Conservation (phyloP, 2,797 vertebrate genomes). For the Momotus momota region DNA sequence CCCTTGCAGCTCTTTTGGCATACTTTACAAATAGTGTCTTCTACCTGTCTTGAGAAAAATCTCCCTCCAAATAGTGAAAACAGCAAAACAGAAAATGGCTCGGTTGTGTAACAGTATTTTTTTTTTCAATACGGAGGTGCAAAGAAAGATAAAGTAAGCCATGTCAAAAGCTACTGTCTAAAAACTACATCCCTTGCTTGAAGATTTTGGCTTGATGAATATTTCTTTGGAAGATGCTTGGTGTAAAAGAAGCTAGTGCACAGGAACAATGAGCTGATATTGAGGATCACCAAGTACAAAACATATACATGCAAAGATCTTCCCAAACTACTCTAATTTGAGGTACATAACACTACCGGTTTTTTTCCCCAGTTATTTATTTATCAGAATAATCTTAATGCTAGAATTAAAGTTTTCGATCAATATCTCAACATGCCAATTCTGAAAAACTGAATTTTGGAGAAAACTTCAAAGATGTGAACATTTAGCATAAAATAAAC, state of each 20-base stretch:
- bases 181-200: background rate
- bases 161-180: fast-evolving
- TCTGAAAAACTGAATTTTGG: background rate
- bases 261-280: background rate
- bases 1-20: background rate
- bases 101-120: background rate
- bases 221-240: background rate
- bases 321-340: background rate
- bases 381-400: background rate
- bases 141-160: background rate
- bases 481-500: background rate
- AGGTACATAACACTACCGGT: background rate
- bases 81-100: background rate
- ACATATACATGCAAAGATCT: background rate
- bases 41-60: background rate
- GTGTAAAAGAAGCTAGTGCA: background rate
- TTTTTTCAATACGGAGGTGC: background rate
- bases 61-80: background rate
- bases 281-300: background rate
- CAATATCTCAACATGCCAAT: background rate
- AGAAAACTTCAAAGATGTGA: background rate
- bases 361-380: background rate
- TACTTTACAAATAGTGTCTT: background rate
- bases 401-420: background rate
- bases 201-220: background rate